Evolutionary conservation across 2,888 invertebrate species (phyloP).

Genomic region (Girardia tigrina): DNA sequence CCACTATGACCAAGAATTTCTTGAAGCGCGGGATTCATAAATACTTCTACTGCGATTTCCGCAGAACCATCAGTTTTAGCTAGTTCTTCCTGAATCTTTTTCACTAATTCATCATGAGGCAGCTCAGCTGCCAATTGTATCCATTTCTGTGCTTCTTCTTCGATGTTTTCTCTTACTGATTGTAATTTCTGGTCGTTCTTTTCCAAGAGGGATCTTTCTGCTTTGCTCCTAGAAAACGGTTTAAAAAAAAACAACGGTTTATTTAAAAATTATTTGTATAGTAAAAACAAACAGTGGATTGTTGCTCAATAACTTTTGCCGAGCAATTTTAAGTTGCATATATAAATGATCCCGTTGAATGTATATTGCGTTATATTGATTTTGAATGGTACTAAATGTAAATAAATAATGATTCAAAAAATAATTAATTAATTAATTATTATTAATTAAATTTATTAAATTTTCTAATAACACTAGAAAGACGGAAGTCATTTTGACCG

Average conservation of each 20-base stretch:
- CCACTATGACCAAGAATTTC: not conserved
- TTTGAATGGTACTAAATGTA: slow-evolving; percentile 8
- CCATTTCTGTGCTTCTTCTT: not conserved
- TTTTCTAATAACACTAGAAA: no score
- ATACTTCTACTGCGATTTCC: slow-evolving; percentile 10
- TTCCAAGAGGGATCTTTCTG: not conserved
- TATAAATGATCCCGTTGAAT: slow-evolving; percentile 6
- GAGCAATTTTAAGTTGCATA: not conserved
- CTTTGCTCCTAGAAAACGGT: slow-evolving; percentile 12
- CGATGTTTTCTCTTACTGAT: not conserved
- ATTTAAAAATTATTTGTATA: no score
- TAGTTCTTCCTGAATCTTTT: not conserved
- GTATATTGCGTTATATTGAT: not conserved
- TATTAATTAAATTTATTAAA: no score
- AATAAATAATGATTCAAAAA: no score
- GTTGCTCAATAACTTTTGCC: not conserved
- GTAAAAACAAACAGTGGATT: not conserved
- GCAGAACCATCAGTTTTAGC: slow-evolving; percentile 2
- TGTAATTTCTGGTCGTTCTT: not conserved
- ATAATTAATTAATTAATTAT: no score
- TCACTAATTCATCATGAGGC: not conserved
- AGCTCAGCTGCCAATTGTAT: not conserved
- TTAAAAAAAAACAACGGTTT: no score
- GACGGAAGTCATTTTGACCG: no score
- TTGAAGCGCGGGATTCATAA: slow-evolving; percentile 9